A percentile compares a stretch with the other conserved stretches of the same genome.
phyloP scores from a whole-genome alignment of 1,140 invertebrate species.

The Calliopsis andreniformis region DNA sequence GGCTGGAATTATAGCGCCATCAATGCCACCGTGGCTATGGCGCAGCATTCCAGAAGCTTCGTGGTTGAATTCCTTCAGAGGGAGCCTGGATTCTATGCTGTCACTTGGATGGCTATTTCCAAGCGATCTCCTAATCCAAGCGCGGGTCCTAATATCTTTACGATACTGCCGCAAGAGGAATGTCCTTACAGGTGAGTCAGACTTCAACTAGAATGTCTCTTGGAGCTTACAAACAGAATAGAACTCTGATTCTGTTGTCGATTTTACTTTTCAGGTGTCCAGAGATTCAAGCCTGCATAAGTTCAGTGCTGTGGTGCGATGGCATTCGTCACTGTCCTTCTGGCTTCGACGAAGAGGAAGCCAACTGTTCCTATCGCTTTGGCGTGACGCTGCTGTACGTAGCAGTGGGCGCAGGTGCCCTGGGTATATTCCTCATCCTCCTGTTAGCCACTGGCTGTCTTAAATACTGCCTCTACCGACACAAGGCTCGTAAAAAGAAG shows the following conservation, averaged over 20 bases:
- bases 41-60: conserved; percentile 85
- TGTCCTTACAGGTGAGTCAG: conserved; percentile 86
- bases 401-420: conserved; percentile 83
- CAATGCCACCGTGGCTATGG: conserved; percentile 72
- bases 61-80: conserved; percentile 87
- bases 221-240: too few relatives aligned
- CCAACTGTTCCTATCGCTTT: conserved; percentile 87
- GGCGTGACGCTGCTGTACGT: conserved; percentile 86
- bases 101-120: conserved; percentile 90
- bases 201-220: neutral
- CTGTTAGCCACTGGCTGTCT: conserved; percentile 85
- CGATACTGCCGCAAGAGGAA: conserved; percentile 84
- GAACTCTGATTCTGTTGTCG: neutral
- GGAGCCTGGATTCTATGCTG: conserved; percentile 86
- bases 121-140: conserved; percentile 83
- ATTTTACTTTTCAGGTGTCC: conserved; percentile 82
- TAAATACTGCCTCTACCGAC: conserved; percentile 83
- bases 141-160: conserved; percentile 79
- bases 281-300: conserved; percentile 88
- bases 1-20: conserved; percentile 84
- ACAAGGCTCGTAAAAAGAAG: conserved; percentile 84
- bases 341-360: conserved; percentile 87
- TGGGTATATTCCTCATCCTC: conserved; percentile 81
- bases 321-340: conserved; percentile 87
- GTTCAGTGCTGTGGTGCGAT: conserved; percentile 88